Percentiles rank a stretch among this genome's conserved stretches.
These are phyloP conservation scores for Emmelina monodactyla DNA, from an alignment of 2,888 invertebrate genomes.

Conservation along the genomic window DNA sequence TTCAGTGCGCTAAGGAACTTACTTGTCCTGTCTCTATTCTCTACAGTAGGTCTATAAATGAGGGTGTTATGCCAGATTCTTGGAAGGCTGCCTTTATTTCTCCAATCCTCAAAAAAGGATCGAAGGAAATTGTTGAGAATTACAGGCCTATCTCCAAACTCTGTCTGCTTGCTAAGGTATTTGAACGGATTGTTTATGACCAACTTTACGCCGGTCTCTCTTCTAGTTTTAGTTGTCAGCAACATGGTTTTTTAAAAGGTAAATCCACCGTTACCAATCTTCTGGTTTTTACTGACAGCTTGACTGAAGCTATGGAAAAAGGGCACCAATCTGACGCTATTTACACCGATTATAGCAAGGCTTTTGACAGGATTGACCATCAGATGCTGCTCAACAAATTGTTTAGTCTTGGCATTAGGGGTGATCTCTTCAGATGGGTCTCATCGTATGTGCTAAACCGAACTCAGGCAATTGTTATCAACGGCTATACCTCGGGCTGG, in stretches of 20 bases:
- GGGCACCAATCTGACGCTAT: constrained; percentile 6
- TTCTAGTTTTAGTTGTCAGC: neutral
- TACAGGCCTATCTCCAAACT: constrained; percentile 9
- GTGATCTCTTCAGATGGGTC: constrained; percentile 6
- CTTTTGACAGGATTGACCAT: constrained; percentile 5
- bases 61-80: constrained; percentile 2
- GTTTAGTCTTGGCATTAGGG: neutral
- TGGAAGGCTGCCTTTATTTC: constrained; percentile 7
- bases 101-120: constrained; percentile 7
- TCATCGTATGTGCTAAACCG: constrained; percentile 4
- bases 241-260: constrained; percentile 8
- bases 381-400: neutral
- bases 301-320: constrained; percentile 3
- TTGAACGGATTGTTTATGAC: constrained; percentile 7
- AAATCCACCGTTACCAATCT: constrained; percentile 6
- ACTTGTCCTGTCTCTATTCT: neutral
- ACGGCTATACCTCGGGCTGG: neutral
- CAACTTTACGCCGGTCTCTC: constrained; percentile 6
- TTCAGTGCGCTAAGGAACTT: constrained; percentile 5
- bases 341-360: constrained; percentile 8
- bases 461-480: constrained; percentile 1
- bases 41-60: constrained; percentile 2
- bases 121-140: constrained; percentile 5
- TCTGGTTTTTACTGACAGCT: neutral
- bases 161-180: constrained; percentile 6